Evolutionary conservation across 1,140 invertebrate species (phyloP).

Genomic region (Andrena cerasifolii): DNA sequence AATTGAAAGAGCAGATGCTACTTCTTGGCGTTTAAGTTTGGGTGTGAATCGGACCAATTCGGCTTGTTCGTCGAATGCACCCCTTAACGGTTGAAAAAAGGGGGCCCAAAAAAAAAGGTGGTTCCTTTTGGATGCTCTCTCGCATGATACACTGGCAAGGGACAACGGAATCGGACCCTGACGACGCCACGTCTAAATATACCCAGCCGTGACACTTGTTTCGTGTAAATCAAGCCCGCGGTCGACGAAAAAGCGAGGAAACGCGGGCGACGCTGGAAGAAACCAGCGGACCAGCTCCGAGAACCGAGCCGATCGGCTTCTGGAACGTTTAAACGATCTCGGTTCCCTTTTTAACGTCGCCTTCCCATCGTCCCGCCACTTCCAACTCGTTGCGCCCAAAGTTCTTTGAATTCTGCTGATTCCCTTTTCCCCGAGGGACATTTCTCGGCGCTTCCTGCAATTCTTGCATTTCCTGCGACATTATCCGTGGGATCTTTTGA

Average conservation of each 20-base stretch:
- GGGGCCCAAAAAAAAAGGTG: background rate
- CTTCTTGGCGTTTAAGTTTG: too few species aligned
- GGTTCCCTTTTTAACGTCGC: too few species aligned
- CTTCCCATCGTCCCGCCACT: background rate
- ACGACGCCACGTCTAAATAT: conserved; percentile 65
- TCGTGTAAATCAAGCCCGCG: conserved; percentile 76
- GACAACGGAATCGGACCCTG: conserved; percentile 33
- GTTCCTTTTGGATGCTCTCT: conserved; percentile 17
- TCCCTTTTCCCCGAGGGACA: too few species aligned
- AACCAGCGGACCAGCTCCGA: background rate
- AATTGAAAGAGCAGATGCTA: too few species aligned
- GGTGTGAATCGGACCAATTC: too few species aligned
- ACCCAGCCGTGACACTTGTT: conserved; percentile 77
- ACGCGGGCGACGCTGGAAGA: conserved; percentile 6
- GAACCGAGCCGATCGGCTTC: background rate
- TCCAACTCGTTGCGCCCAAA: background rate
- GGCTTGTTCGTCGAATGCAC: too few species aligned
- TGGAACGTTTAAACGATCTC: too few species aligned
- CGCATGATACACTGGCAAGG: conserved; percentile 36
- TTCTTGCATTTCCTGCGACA: too few species aligned
- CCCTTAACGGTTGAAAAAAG: conserved; percentile 15
- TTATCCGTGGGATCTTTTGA: too few species aligned
- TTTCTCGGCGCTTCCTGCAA: too few species aligned
- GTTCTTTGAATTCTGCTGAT: too few species aligned
- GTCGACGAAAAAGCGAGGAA: conserved; percentile 47